phyloP scores from a whole-genome alignment of 2,797 vertebrate species.

The Hybognathus amarus region DNA sequence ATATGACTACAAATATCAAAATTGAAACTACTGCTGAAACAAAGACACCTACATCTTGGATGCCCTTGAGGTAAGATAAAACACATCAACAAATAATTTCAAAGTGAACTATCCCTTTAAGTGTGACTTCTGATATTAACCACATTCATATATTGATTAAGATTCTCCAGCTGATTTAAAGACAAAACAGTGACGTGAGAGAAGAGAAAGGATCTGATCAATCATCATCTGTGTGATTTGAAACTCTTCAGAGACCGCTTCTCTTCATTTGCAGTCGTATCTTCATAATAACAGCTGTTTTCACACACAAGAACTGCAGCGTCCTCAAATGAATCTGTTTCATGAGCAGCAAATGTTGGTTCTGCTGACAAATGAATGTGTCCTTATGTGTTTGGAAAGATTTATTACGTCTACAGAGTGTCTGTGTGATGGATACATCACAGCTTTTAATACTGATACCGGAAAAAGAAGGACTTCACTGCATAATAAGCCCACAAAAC shows the following conservation, averaged over 20 bases:
- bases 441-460: neutral
- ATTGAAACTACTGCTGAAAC: too few relatives aligned
- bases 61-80: too few relatives aligned
- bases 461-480: neutral
- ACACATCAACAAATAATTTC: too few relatives aligned
- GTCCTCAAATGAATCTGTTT: neutral
- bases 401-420: neutral
- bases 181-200: neutral
- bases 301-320: neutral
- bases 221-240: neutral
- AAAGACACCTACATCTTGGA: too few relatives aligned
- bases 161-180: neutral
- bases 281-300: neutral
- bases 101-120: too few relatives aligned
- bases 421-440: neutral
- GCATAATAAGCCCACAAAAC: neutral
- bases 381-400: neutral
- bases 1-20: too few relatives aligned
- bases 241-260: neutral
- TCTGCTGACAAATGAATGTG: neutral
- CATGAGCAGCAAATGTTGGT: neutral
- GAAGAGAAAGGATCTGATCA: neutral
- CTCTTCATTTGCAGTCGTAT: neutral
- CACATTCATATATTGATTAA: neutral
- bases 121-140: neutral